Percentiles rank a stretch among this genome's conserved stretches.
Conservation (phyloP, 2,797 vertebrate genomes). For the Poeciliopsis presidionis region DNA sequence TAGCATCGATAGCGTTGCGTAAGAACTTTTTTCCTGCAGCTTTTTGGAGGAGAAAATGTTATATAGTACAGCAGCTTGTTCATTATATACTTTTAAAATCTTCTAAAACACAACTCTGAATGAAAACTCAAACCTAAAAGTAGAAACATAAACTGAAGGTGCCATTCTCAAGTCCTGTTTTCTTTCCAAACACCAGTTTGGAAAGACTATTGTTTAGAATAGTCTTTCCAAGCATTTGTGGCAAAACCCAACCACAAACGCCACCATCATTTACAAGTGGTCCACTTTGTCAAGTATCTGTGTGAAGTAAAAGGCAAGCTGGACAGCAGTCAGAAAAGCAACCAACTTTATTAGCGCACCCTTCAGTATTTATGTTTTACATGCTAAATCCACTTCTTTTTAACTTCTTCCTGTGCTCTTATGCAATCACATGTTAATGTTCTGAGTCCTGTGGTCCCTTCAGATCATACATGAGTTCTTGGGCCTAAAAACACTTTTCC, state of each 20-base stretch:
- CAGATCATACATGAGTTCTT: not conserved
- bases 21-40: not conserved
- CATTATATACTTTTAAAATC: not conserved
- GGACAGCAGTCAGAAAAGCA: not conserved
- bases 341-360: not conserved
- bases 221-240: too few relatives aligned
- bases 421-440: not conserved
- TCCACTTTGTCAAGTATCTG: not conserved
- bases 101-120: not conserved
- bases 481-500: not conserved
- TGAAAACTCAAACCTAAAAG: not conserved
- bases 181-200: not conserved
- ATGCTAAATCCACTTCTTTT: not conserved
- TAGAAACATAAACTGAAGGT: not conserved
- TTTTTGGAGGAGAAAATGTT: not conserved
- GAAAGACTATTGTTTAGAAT: too few relatives aligned
- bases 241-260: not conserved
- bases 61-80: not conserved
- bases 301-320: not conserved
- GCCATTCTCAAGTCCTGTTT: not conserved
- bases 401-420: not conserved
- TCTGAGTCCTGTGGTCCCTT: not conserved
- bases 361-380: not conserved
- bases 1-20: not conserved
- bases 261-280: not conserved